Evolutionary conservation across 2,888 invertebrate genomes (phyloP).

Genomic region (Rhopalosiphum nymphaeae): DNA sequence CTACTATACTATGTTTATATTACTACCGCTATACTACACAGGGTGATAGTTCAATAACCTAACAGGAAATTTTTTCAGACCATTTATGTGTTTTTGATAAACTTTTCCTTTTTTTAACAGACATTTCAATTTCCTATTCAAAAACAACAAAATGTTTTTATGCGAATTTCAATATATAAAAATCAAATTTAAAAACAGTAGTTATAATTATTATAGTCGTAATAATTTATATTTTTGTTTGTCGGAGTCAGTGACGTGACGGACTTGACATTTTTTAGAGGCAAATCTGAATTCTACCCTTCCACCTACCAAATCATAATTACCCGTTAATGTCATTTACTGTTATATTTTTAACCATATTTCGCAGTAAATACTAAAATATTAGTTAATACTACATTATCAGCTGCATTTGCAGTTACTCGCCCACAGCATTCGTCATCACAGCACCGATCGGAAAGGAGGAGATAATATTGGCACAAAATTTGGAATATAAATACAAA

Average conservation of each 20-base stretch:
- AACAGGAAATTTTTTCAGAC: neutral
- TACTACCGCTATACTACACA: neutral
- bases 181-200: too few species aligned
- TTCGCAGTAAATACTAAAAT: neutral
- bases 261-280: neutral
- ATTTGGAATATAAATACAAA: neutral
- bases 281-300: neutral
- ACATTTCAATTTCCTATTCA: too few species aligned
- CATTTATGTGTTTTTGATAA: neutral
- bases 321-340: neutral
- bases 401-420: neutral
- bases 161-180: too few species aligned
- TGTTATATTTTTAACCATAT: neutral
- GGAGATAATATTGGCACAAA: neutral
- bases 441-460: too few species aligned
- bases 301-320: neutral
- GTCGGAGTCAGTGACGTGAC: neutral
- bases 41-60: neutral
- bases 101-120: neutral
- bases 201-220: neutral
- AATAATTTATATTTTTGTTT: neutral
- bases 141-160: too few species aligned
- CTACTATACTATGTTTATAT: neutral
- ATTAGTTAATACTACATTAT: neutral
- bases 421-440: neutral